A percentile compares a stretch with the other conserved stretches of the same genome.
phyloP scores from a whole-genome alignment of 2,113 vertebrate species.

The Heliornis fulica region DNA sequence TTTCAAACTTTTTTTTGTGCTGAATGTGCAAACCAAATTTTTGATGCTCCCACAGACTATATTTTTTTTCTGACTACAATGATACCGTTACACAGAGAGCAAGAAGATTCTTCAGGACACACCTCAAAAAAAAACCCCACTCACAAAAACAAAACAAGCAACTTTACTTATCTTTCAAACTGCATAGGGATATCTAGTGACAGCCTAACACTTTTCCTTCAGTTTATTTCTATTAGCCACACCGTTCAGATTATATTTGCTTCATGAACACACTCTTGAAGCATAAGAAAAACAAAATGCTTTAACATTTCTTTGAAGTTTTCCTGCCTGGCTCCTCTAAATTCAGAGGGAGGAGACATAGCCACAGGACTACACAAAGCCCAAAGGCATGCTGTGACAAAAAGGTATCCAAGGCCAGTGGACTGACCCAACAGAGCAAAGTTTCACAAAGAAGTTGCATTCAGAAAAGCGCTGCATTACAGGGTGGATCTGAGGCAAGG shows the following conservation, averaged over 20 bases:
- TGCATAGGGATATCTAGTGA: neutral
- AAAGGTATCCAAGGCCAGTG: constrained; percentile 52
- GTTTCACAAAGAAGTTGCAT: constrained; percentile 56
- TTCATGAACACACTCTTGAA: neutral
- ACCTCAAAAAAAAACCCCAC: neutral
- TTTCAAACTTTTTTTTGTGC: neutral
- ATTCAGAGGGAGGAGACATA: constrained; percentile 61
- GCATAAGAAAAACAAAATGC: constrained; percentile 15
- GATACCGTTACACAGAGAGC: neutral
- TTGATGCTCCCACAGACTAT: neutral
- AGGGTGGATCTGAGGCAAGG: constrained; percentile 44
- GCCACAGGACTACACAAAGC: constrained; percentile 47
- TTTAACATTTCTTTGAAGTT: constrained; percentile 58
- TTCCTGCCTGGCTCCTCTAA: constrained; percentile 22
- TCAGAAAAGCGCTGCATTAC: constrained; percentile 50
- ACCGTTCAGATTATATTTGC: constrained; percentile 1
- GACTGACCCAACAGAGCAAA: constrained; percentile 57
- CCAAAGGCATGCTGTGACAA: constrained; percentile 54
- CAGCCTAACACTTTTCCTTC: neutral
- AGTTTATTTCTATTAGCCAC: neutral
- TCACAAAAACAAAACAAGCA: neutral
- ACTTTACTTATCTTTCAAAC: neutral
- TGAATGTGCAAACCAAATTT: neutral
- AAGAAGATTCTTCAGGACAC: neutral
- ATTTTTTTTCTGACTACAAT: neutral